Evolutionary conservation across 2,888 invertebrate genomes (phyloP).

Genomic region (Tromatobia lineatoria): DNA sequence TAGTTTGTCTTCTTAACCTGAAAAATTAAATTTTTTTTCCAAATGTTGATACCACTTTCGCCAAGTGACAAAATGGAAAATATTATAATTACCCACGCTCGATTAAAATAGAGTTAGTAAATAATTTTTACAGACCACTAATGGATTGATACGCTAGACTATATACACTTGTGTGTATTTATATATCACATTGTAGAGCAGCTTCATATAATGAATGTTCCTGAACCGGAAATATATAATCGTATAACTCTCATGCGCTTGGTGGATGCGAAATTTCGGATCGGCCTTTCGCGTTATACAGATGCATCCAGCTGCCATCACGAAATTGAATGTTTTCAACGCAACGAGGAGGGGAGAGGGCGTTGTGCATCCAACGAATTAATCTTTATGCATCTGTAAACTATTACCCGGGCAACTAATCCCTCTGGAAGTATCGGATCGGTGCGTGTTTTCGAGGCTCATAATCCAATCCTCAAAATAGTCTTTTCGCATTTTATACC

Average conservation of each 20-base stretch:
- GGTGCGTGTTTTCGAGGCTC: background rate
- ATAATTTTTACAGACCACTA: background rate
- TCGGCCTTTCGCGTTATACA: constrained; percentile 9
- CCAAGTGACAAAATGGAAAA: too few species aligned
- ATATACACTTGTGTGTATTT: background rate
- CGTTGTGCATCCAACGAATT: constrained; percentile 6
- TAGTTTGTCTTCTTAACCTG: too few species aligned
- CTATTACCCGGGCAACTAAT: constrained; percentile 5
- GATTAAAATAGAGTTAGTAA: background rate
- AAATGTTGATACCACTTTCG: too few species aligned
- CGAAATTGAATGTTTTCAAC: constrained; percentile 14
- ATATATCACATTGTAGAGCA: background rate
- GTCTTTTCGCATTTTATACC: background rate
- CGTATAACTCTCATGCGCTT: constrained; percentile 5
- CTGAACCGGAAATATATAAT: constrained; percentile 37
- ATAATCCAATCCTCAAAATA: background rate
- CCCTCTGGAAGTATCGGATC: background rate
- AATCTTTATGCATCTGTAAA: constrained; percentile 12
- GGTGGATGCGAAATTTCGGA: constrained; percentile 3
- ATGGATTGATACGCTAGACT: background rate
- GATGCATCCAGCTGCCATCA: constrained; percentile 2
- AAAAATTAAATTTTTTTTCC: too few species aligned
- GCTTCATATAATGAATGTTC: constrained; percentile 45
- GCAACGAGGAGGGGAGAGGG: background rate
- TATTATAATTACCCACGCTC: too few species aligned